phyloP scores from a whole-genome alignment of 2,797 vertebrate genomes.

The Acestrorhynchus altus region DNA sequence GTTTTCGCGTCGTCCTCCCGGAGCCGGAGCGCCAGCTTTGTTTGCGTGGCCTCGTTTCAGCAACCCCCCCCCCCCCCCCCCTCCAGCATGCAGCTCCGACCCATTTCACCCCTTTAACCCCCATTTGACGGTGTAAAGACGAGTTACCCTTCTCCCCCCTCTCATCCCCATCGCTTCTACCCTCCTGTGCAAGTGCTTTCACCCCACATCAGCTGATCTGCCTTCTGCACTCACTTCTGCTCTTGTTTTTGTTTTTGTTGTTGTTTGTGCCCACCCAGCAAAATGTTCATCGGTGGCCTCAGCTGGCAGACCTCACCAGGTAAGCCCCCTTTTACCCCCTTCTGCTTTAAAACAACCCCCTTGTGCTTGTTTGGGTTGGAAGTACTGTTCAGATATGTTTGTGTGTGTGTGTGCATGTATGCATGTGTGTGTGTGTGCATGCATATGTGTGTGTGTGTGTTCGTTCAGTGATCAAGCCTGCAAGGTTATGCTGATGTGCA shows the following conservation, averaged over 20 bases:
- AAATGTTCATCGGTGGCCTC: conserved; percentile 99
- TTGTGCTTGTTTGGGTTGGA: conserved; percentile 66
- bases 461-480: conserved; percentile 67
- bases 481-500: conserved; percentile 85
- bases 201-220: conserved; percentile 98
- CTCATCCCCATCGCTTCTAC: conserved; percentile 45
- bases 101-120: conserved; percentile 41
- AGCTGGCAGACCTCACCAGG: conserved; percentile 99
- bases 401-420: conserved; percentile 70
- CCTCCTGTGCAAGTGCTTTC: conserved; percentile 71
- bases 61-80: conserved; percentile 5
- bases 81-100: neutral
- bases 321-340: conserved; percentile 76
- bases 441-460: conserved; percentile 36
- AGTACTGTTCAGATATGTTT: conserved; percentile 44
- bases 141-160: conserved; percentile 56
- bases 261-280: conserved; percentile 84
- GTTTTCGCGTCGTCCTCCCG: conserved; percentile 65
- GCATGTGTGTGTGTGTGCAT: conserved; percentile 56
- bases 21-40: conserved; percentile 64
- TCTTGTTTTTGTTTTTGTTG: conserved; percentile 62
- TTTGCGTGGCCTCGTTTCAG: conserved; percentile 68
- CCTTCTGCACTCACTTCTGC: conserved; percentile 96
- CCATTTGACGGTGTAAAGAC: neutral
- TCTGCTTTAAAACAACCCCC: neutral